These are phyloP conservation scores for Cerceris ruficornis DNA, from an alignment of 2,888 invertebrate genomes.

Conservation along the genomic window DNA sequence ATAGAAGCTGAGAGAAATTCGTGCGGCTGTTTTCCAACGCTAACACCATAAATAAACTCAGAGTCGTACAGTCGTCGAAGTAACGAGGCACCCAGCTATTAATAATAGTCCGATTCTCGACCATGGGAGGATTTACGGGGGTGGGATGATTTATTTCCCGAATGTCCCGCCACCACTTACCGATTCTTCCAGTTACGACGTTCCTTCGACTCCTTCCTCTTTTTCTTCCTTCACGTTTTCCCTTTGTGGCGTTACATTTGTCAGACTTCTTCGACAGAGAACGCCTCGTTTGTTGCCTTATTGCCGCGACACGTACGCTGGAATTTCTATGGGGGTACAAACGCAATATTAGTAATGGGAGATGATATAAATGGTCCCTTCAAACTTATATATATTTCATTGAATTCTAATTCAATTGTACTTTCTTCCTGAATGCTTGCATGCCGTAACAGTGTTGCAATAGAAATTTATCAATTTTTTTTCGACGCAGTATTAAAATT, in stretches of 20 bases:
- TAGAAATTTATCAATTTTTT: no score
- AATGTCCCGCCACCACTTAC: slow-evolving; percentile 35
- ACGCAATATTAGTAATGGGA: no score
- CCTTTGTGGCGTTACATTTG: not conserved
- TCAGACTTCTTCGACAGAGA: not conserved
- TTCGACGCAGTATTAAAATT: no score
- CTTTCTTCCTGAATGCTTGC: no score
- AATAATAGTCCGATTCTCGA: slow-evolving; percentile 44
- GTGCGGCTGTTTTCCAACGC: slow-evolving; percentile 26
- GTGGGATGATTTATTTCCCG: slow-evolving; percentile 42
- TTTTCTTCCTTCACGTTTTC: slow-evolving; percentile 1
- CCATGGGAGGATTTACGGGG: slow-evolving; percentile 45
- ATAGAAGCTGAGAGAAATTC: slow-evolving; percentile 8
- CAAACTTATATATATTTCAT: no score
- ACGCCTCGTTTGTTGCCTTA: not conserved
- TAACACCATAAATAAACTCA: slow-evolving; percentile 40
- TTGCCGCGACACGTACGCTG: not conserved
- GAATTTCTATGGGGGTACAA: no score
- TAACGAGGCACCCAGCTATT: slow-evolving; percentile 47
- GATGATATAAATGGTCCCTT: no score
- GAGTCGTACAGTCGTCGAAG: slow-evolving; percentile 39
- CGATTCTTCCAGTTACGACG: not conserved
- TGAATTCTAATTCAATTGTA: no score
- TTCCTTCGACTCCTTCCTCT: not conserved
- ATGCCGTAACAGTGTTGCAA: no score